phyloP scores from a whole-genome alignment of 2,797 vertebrate species.

The Alectoris magna region DNA sequence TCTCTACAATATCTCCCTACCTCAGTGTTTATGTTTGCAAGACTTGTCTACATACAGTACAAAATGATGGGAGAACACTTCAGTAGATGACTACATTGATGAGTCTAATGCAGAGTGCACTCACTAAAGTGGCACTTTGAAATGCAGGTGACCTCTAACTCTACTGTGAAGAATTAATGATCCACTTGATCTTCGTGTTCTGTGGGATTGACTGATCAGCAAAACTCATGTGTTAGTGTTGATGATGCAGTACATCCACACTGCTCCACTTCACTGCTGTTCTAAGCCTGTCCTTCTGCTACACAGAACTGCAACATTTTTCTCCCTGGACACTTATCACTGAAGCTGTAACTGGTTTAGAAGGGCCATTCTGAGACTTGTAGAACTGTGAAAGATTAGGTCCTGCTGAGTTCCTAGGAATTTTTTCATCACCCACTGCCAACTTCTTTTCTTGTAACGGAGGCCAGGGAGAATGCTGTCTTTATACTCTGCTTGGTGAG shows the following conservation, averaged over 20 bases:
- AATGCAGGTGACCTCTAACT: slow-evolving; percentile 36
- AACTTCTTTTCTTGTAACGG: background rate
- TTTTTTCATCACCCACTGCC: slow-evolving; percentile 30
- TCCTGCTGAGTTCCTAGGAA: slow-evolving; percentile 40
- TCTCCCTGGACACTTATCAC: slow-evolving; percentile 7
- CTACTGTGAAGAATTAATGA: slow-evolving; percentile 20
- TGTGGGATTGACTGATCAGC: background rate
- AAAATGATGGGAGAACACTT: background rate
- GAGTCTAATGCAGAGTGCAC: background rate
- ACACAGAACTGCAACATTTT: background rate
- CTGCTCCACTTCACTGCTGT: background rate
- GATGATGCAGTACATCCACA: slow-evolving; percentile 21
- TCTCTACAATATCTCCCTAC: background rate
- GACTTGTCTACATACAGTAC: background rate
- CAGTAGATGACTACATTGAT: background rate
- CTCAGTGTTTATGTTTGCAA: background rate
- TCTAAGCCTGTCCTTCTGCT: slow-evolving; percentile 29
- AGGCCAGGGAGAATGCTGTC: background rate
- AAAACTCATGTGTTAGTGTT: background rate
- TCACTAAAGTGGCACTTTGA: slow-evolving; percentile 2
- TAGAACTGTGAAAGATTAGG: slow-evolving; percentile 36
- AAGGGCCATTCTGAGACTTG: slow-evolving; percentile 38
- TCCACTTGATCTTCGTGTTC: slow-evolving; percentile 35
- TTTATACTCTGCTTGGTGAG: background rate
- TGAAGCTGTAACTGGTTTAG: slow-evolving; percentile 25